These are phyloP conservation scores for Lutjanus argentimaculatus DNA, from an alignment of 2,797 vertebrate genomes.

Conservation along the genomic window DNA sequence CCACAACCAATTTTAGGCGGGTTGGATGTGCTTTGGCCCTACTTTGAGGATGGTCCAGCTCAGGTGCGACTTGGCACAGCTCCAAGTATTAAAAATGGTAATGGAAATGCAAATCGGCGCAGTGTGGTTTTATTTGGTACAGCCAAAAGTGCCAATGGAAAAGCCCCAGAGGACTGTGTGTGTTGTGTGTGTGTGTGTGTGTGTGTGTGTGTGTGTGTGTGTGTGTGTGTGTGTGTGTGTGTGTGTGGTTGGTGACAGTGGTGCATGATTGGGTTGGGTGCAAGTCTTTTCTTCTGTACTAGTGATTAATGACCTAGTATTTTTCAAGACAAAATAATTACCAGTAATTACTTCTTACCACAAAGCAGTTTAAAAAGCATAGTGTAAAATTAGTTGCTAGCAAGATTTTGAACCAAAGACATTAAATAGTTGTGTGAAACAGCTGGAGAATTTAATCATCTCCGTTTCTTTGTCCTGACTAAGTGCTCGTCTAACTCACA, in stretches of 20 bases:
- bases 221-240: constrained; percentile 6
- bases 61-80: no score
- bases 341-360: constrained; percentile 38
- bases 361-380: neutral
- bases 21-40: no score
- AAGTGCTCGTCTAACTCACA: constrained; percentile 8
- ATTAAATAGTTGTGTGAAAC: constrained; percentile 34
- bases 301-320: constrained; percentile 27
- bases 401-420: neutral
- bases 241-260: neutral
- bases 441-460: constrained; percentile 30
- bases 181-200: constrained; percentile 3
- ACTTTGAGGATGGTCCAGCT: no score
- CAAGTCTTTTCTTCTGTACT: constrained; percentile 19
- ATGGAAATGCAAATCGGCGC: no score
- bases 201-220: constrained; percentile 3
- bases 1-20: no score
- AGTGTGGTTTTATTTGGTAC: no score
- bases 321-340: constrained; percentile 51
- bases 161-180: neutral
- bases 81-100: no score
- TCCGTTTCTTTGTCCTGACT: constrained; percentile 20
- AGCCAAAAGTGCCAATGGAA: no score
- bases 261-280: neutral
- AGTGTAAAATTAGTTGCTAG: constrained; percentile 7